Evolutionary conservation across 1,140 invertebrate species (phyloP), one percentile per base, ranked within the genome.

Genomic region (Homalodisca vitripennis): DNA sequence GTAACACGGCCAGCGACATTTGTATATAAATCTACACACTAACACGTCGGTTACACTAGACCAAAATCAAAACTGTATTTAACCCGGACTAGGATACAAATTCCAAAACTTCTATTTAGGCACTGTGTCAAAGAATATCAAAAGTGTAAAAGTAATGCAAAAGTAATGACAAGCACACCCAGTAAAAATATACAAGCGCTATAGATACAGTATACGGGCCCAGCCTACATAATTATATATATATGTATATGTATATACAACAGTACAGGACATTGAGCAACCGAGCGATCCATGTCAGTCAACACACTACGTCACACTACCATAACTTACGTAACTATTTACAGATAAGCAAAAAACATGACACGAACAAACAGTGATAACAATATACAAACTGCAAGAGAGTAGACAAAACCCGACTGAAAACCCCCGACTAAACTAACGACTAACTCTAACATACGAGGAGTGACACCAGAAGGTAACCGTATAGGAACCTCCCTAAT

Each of bases 101-200:
- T 27, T 6, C 20, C 20, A 22, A 24, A 30, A 60, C 22, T 12
- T 60, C 24, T 26, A 13, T 12, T 24, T 60, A 60, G 55, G 55
- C 55, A 60, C 55, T 60, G 55, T 60, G 55, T 60, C 48, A 60
- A 60, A 60, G 24, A 26, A 60, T 60, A 60, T 27, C 14, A 60
- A 60, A 60, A 60, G 55, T 60, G 55, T 60, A 60, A 60, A 60
- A 60, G 55, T 60, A 60, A 60, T 27, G 22, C 13, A 60, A 60
- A 60, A n/a, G 27, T 60, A 60, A 60, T 27, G 29, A 22, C 3
- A 27, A 60, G 22, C 24, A 60, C 55, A 60, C 26, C 55, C 55
- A 60, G 48, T 53, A 30, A 41, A 60, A 14, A 27, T 60, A 60
- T 26, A 60, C 26, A 24, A 22, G 14, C n/a, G n/a, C n/a, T 60